Evolutionary conservation across 2,797 vertebrate genomes (phyloP), one percentile per base, ranked within the genome.

Genomic region (Bucorvus abyssinicus): DNA sequence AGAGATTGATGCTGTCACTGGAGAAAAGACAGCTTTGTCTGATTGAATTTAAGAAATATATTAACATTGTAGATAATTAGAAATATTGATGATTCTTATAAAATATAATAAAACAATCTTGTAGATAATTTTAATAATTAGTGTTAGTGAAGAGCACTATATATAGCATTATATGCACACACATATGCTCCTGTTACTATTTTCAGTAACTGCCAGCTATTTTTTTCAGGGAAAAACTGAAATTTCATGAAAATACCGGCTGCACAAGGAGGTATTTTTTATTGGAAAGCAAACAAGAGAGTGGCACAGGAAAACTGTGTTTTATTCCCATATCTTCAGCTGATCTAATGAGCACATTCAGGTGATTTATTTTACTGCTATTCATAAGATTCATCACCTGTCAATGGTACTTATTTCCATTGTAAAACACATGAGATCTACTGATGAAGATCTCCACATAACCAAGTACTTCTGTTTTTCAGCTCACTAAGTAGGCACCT

Each of bases 301-400:
- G 10, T 12, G 23, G 32, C 6, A 75, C 13, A 50, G 6, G 17
- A 90, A 64, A 74, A 81, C 0, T n/a, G 4, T 4, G 5, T 6
- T 87, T 84, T 89, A 71, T 55, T 68, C 65, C 26, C 18, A 86
- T 22, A 71, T 65, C 30, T 75, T 92, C 40, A 68, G 6, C 5
- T 67, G 23, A 79, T 78, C 49, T 87, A 84, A 82, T 20, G 32
- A 87, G 36, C 27, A 71, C 27, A 49, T 83, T 83, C 55, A 55
- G 89, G 55, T 44, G 34, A 81, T 55, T 92, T 89, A 75, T 89
- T 89, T 86, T 89, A n/a, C 65, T 82, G n/a, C 34, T 81, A 77
- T 55, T 67, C 15, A 1, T 78, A 86, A 82, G 23, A 86, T 81
- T 76, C 59, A 81, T 44, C 61, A 84, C 26, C 47, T 76, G 69